phyloP scores from a whole-genome alignment of 2,113 vertebrate genomes.

The Manacus vitellinus region DNA sequence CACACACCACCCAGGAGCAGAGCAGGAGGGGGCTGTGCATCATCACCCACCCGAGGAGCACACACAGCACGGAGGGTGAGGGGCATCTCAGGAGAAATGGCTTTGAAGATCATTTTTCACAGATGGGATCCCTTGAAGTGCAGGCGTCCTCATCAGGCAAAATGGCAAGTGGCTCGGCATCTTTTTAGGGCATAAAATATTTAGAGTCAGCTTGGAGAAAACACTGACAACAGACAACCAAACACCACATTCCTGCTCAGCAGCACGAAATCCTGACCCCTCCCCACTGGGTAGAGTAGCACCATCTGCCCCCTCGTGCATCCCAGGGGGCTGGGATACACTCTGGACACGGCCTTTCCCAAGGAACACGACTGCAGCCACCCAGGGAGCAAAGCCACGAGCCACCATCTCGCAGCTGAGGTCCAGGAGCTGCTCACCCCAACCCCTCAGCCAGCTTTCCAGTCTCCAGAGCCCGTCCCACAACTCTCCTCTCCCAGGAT shows the following conservation, averaged over 20 bases:
- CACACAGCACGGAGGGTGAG: neutral
- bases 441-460: neutral
- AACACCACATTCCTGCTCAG: neutral
- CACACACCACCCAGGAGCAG: neutral
- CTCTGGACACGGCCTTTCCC: accelerated
- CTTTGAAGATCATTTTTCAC: neutral
- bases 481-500: neutral
- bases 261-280: accelerated
- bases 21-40: neutral
- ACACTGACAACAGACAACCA: neutral
- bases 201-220: neutral
- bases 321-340: accelerated
- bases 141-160: neutral
- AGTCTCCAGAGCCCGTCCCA: neutral
- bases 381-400: accelerated
- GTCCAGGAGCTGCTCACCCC: neutral
- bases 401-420: accelerated
- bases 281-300: accelerated
- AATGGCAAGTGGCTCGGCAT: neutral
- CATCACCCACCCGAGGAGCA: neutral
- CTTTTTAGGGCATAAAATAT: neutral
- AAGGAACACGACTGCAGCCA: accelerated
- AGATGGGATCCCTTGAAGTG: neutral
- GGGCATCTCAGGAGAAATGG: neutral
- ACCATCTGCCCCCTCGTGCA: neutral